Evolutionary conservation across 2,113 vertebrate species (phyloP), one percentile per base, ranked within the genome.

Genomic region (Pseudorhombus dupliciocellatus): DNA sequence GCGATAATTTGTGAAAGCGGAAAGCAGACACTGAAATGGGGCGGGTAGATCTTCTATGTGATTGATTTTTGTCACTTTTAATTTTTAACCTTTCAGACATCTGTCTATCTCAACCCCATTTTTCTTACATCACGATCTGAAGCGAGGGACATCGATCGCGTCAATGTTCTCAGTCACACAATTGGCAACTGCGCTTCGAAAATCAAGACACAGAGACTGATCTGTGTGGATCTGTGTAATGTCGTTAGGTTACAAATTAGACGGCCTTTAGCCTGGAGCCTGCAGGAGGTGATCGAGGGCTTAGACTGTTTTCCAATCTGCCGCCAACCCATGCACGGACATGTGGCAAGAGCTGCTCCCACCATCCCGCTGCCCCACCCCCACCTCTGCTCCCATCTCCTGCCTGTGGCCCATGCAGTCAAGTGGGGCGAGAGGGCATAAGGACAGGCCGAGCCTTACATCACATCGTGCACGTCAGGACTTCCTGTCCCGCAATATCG

Each of bases 311-410:
- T 84, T 55, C 61, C 83, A 88, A 79, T 89, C 77, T 86, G 84
- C 75, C 84, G 62, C 84, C 76, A 69, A 85, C 81, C 80, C 84
- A 83, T 71, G 67, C 62, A 72, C 60, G 50, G 87, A 85, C 88
- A 89, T 91, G 83, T 89, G 87, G 86, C 79, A 75, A n/a, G 42
- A 80, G 78, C 75, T 77, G 77, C 79, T 78, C 75, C 75, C 57
- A 30, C 61, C 53, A 50, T 66, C 71, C 46, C 37, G 59, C 76
- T 40, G 73, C 64, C 80, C 85, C 58, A 76, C 88, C 87, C 83
- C 84, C 79, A 77, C 22, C 54, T 21, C 53, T 7, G 24, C 18
- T 74, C 79, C 28, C 72, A 64, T 65, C 77, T 64, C 51, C 73
- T 61, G 72, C 85, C 73, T 58, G 54, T 50, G 65, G 65, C 69